These are phyloP conservation scores for Pterocles orientalis DNA, from an alignment of 2,113 vertebrate genomes.

Conservation along the genomic window DNA sequence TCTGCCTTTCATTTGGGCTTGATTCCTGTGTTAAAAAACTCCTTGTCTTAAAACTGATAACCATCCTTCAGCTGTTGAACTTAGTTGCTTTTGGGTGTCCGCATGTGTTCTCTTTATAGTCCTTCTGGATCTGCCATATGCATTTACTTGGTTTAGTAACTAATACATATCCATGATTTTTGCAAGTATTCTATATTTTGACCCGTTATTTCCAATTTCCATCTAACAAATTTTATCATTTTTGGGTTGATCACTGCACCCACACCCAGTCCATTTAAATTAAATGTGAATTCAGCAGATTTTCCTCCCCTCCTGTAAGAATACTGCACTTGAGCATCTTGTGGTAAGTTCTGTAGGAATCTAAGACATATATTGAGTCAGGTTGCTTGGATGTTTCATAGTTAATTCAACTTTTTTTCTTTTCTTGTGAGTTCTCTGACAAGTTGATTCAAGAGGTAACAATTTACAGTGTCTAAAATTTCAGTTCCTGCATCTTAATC, in stretches of 20 bases:
- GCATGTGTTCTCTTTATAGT: not conserved
- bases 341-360: accelerated
- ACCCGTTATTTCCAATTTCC: not conserved
- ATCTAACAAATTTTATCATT: not conserved
- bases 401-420: not conserved
- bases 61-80: not conserved
- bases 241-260: not conserved
- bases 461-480: not conserved
- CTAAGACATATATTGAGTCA: not conserved
- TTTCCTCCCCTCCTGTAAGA: not conserved
- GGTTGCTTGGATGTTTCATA: not conserved
- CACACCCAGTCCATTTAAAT: not conserved
- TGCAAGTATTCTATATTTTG: not conserved
- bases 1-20: not conserved
- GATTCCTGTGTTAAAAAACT: not conserved
- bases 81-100: not conserved
- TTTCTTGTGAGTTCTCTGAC: not conserved
- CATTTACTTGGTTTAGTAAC: not conserved
- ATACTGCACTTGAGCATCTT: not conserved
- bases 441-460: not conserved
- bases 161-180: not conserved
- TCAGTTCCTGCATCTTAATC: not conserved
- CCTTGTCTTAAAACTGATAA: not conserved
- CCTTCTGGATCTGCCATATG: not conserved
- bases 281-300: not conserved